Conservation (phyloP, 2,113 vertebrate species). For the Ophthalmolycus amberensis region DNA sequence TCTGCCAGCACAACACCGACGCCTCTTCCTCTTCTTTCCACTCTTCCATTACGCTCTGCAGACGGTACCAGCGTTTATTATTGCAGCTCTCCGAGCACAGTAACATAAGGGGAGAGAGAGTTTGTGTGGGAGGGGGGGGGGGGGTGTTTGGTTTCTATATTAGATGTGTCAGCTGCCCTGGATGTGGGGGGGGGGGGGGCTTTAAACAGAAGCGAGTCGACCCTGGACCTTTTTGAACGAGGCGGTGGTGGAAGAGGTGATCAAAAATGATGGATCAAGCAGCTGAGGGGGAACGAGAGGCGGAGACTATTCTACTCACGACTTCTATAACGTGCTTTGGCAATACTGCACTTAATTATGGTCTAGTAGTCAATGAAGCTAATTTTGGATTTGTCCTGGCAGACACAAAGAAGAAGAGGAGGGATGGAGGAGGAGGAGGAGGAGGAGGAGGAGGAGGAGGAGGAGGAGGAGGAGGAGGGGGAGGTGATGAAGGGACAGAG, state of each 20-base stretch:
- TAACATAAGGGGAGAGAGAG: slow-evolving; percentile 45
- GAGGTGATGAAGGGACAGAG: neutral
- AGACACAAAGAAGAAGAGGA: neutral
- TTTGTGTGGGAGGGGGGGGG: neutral
- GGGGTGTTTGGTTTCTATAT: slow-evolving; percentile 64
- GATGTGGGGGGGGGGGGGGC: slow-evolving; percentile 53
- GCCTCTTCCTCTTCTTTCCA: slow-evolving; percentile 58
- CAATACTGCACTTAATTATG: neutral
- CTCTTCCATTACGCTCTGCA: slow-evolving; percentile 70
- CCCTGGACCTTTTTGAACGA: slow-evolving; percentile 6
- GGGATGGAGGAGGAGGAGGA: neutral
- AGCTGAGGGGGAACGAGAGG: slow-evolving; percentile 8
- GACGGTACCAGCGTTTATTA: slow-evolving; percentile 71
- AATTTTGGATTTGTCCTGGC: slow-evolving; percentile 10
- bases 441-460: neutral
- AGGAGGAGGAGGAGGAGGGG: neutral
- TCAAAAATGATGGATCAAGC: slow-evolving; percentile 12
- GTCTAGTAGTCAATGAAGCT: neutral
- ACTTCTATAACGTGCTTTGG: too few relatives aligned
- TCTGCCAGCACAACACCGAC: slow-evolving; percentile 22
- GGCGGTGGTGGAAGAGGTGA: neutral
- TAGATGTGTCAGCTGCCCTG: slow-evolving; percentile 69
- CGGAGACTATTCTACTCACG: neutral
- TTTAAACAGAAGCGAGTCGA: slow-evolving; percentile 60
- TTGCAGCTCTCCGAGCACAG: slow-evolving; percentile 72